phyloP scores from a whole-genome alignment of 92 coral and sea anemone species.

The Porites rus region DNA sequence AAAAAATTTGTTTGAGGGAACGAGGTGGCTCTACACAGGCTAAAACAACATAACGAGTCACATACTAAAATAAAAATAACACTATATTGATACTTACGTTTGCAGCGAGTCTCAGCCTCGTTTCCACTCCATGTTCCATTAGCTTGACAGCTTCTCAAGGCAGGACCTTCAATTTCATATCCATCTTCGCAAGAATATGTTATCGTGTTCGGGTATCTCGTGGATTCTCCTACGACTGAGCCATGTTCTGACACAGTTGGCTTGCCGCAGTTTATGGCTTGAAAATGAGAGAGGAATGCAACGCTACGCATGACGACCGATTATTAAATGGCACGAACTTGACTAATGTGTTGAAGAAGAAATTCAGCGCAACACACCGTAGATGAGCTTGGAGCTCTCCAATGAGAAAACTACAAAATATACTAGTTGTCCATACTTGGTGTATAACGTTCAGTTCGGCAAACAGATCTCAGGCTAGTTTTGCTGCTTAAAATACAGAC shows the following conservation, averaged over 20 bases:
- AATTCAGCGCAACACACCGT: background rate
- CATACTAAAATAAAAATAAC: no score
- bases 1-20: no score
- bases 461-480: background rate
- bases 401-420: background rate
- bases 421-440: no score
- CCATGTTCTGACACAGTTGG: slow-evolving; percentile 39
- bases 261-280: slow-evolving; percentile 58
- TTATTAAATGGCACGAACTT: background rate
- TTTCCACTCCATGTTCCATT: slow-evolving; percentile 71
- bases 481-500: no score
- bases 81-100: slow-evolving; percentile 21
- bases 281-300: slow-evolving; percentile 48
- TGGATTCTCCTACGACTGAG: slow-evolving; percentile 31
- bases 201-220: slow-evolving; percentile 29
- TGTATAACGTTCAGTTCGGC: background rate
- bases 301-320: background rate
- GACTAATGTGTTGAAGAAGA: background rate
- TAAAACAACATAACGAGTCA: no score
- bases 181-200: slow-evolving; percentile 60
- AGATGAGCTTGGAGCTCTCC: background rate
- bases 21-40: no score
- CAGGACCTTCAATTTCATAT: slow-evolving; percentile 51
- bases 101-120: slow-evolving; percentile 44
- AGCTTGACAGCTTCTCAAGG: slow-evolving; percentile 61